Conservation (phyloP, 2,113 vertebrate genomes). For the Trinectes maculatus region DNA sequence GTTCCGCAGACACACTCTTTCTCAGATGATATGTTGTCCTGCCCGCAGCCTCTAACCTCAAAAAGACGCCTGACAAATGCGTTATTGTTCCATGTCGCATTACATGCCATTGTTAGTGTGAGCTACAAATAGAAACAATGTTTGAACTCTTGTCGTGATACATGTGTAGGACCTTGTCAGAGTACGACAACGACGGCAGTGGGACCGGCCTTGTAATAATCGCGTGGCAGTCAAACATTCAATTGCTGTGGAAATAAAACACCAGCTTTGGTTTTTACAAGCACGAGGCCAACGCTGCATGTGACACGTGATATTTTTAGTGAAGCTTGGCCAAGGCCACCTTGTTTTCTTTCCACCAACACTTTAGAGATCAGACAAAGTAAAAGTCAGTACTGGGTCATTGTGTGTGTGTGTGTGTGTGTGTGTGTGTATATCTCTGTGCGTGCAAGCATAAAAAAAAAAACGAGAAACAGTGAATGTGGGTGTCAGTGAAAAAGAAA, state of each 20-base stretch:
- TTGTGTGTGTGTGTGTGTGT: slow-evolving; percentile 28
- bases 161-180: slow-evolving; percentile 2
- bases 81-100: slow-evolving; percentile 17
- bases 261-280: slow-evolving; percentile 27
- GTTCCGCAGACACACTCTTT: slow-evolving; percentile 14
- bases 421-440: slow-evolving; percentile 18
- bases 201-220: slow-evolving; percentile 24
- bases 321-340: slow-evolving; percentile 58
- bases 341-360: slow-evolving; percentile 52
- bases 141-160: slow-evolving; percentile 12
- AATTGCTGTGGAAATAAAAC: slow-evolving; percentile 48
- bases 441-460: slow-evolving; percentile 49
- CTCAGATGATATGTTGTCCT: background rate
- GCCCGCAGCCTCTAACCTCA: slow-evolving; percentile 14
- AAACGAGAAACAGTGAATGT: slow-evolving; percentile 38
- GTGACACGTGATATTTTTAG: slow-evolving; percentile 66
- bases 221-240: slow-evolving; percentile 13
- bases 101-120: slow-evolving; percentile 7
- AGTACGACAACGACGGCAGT: slow-evolving; percentile 12
- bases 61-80: slow-evolving; percentile 20
- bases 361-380: slow-evolving; percentile 43
- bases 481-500: slow-evolving; percentile 40
- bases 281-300: slow-evolving; percentile 34
- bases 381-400: slow-evolving; percentile 28
- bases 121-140: slow-evolving; percentile 28